phyloP scores from a whole-genome alignment of 2,797 vertebrate species.

The Lacerta bilineata region DNA sequence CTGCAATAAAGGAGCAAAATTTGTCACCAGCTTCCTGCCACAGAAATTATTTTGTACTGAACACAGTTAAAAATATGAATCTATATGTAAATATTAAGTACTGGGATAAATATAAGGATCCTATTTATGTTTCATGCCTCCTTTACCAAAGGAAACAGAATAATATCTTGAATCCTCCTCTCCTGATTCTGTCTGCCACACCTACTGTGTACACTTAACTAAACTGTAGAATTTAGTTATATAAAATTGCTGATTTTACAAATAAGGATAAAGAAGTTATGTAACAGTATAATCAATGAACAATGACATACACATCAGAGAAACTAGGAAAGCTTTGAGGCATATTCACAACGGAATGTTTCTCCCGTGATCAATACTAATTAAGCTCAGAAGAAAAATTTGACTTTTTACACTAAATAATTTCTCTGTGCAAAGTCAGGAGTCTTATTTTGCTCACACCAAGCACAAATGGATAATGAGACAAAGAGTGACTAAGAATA shows the following conservation, averaged over 20 bases:
- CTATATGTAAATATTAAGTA: fast-evolving
- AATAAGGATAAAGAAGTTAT: constrained; percentile 9
- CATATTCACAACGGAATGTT: not conserved
- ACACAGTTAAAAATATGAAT: not conserved
- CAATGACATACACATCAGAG: constrained; percentile 11
- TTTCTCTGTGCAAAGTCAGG: constrained; percentile 34
- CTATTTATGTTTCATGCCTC: constrained; percentile 19
- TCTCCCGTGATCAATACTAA: not conserved
- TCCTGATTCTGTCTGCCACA: constrained; percentile 7
- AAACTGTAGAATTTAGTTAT: not conserved
- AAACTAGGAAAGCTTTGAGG: not conserved
- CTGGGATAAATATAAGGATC: not conserved
- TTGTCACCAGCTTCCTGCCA: not conserved
- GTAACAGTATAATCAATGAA: not conserved
- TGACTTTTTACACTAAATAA: constrained; percentile 4
- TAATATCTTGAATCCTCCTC: not conserved
- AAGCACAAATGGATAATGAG: constrained; percentile 72
- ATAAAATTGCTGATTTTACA: constrained; percentile 27
- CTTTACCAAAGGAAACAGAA: constrained; percentile 4
- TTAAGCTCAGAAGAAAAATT: constrained; percentile 12
- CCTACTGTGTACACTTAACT: constrained; percentile 15
- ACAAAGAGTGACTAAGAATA: constrained; percentile 47
- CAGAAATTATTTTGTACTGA: not conserved
- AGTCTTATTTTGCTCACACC: constrained; percentile 60
- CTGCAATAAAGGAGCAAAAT: constrained; percentile 1